Conservation (phyloP, 2,888 invertebrate species). For the Aelia acuminata region DNA sequence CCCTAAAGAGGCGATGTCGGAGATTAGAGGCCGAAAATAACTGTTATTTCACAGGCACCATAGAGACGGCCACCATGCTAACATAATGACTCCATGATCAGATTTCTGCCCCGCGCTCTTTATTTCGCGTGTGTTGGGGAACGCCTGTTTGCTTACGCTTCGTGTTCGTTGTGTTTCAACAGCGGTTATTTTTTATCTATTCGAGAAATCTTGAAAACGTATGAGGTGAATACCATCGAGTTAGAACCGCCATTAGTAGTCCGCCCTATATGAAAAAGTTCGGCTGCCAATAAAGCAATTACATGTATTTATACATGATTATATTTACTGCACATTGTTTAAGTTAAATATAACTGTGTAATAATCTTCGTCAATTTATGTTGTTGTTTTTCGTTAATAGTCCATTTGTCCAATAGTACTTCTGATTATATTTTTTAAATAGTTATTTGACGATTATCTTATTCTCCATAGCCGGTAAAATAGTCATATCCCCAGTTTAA, state of each 20-base stretch:
- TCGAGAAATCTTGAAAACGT: not conserved
- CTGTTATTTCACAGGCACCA: constrained; percentile 41
- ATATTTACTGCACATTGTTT: no score
- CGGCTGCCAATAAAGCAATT: no score
- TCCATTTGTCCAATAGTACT: no score
- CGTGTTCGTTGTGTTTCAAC: constrained; percentile 21
- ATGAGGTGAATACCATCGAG: not conserved
- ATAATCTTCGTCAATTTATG: no score
- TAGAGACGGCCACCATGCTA: constrained; percentile 37
- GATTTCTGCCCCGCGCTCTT: not conserved
- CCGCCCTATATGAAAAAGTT: no score
- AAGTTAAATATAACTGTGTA: no score
- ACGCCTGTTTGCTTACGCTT: constrained; percentile 29
- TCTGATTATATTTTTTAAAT: no score
- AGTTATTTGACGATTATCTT: no score
- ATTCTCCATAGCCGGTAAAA: no score
- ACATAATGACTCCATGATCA: constrained; percentile 32
- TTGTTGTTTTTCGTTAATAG: no score
- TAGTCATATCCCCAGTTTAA: no score
- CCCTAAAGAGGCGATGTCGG: constrained; percentile 19
- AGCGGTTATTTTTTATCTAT: constrained; percentile 27
- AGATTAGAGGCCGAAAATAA: constrained; percentile 52
- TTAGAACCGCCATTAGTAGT: not conserved
- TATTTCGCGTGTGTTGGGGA: constrained; percentile 18
- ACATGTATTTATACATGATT: no score